A percentile compares a stretch with the other conserved stretches of the same genome.
Conservation (phyloP, 2,888 invertebrate genomes). For the Cotesia congregata region DNA sequence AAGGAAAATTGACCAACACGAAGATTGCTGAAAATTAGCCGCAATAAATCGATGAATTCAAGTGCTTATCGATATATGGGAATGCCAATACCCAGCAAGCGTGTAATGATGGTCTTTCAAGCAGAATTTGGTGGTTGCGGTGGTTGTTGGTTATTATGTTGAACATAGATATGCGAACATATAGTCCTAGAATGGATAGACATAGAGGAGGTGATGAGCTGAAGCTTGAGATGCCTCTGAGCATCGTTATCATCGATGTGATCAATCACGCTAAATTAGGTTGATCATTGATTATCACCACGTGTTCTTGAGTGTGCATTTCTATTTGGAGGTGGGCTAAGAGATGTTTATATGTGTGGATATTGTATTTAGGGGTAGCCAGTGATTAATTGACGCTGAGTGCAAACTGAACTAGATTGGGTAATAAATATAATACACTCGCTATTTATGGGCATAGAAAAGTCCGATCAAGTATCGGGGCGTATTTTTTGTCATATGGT, state of each 20-base stretch:
- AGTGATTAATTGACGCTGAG: slow-evolving; percentile 66
- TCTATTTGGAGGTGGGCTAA: slow-evolving; percentile 7
- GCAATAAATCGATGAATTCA: too few species aligned
- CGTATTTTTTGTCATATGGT: background rate
- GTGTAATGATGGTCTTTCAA: background rate
- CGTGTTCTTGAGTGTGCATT: slow-evolving; percentile 30
- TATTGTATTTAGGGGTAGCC: slow-evolving; percentile 21
- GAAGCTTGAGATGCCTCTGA: slow-evolving; percentile 23
- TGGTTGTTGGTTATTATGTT: background rate
- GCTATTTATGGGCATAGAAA: slow-evolving; percentile 25
- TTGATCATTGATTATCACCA: slow-evolving; percentile 69
- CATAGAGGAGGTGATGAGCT: background rate
- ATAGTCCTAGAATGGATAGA: background rate
- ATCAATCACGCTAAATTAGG: slow-evolving; percentile 70
- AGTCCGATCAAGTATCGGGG: slow-evolving; percentile 6
- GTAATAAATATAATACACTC: slow-evolving; percentile 28
- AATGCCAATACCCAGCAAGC: background rate
- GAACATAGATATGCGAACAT: background rate
- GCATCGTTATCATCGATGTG: slow-evolving; percentile 57
- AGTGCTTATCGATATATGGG: too few species aligned
- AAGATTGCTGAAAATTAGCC: too few species aligned
- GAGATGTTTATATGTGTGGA: slow-evolving; percentile 2
- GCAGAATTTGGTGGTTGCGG: background rate
- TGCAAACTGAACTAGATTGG: slow-evolving; percentile 22
- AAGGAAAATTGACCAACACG: too few species aligned